phyloP scores from a whole-genome alignment of 2,888 invertebrate species.

The Cacoxenus indagator region DNA sequence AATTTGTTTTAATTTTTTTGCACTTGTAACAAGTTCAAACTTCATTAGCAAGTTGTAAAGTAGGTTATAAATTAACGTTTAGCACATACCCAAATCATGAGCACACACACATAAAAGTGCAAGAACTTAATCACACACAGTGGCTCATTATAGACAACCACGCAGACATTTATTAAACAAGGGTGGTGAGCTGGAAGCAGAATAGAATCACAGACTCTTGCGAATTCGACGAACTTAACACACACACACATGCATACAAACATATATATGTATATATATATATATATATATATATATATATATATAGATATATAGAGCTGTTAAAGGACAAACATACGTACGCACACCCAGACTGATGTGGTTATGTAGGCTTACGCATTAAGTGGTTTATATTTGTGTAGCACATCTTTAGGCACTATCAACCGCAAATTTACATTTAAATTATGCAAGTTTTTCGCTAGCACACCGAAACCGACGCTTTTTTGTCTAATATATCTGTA shows the following conservation, averaged over 20 bases:
- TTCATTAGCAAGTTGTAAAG: conserved; percentile 42
- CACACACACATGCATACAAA: not conserved
- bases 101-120: conserved; percentile 30
- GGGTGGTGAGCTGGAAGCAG: conserved; percentile 50
- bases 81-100: conserved; percentile 34
- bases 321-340: not conserved
- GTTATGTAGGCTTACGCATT: conserved; percentile 34
- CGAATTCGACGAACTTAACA: conserved; percentile 19
- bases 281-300: conserved; percentile 29
- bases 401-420: conserved; percentile 60
- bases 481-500: not conserved
- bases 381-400: conserved; percentile 43
- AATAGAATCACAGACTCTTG: conserved; percentile 27
- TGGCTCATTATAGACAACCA: conserved; percentile 32
- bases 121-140: conserved; percentile 10
- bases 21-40: not conserved
- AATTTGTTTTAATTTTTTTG: not conserved
- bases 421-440: conserved; percentile 62
- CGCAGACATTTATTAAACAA: conserved; percentile 24
- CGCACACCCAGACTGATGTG: not conserved
- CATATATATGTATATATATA: conserved; percentile 9
- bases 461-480: conserved; percentile 24
- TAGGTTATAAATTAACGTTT: conserved; percentile 54
- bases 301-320: not conserved
- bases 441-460: conserved; percentile 60